phyloP scores from a whole-genome alignment of 2,888 invertebrate species.

The Xanthia togata region DNA sequence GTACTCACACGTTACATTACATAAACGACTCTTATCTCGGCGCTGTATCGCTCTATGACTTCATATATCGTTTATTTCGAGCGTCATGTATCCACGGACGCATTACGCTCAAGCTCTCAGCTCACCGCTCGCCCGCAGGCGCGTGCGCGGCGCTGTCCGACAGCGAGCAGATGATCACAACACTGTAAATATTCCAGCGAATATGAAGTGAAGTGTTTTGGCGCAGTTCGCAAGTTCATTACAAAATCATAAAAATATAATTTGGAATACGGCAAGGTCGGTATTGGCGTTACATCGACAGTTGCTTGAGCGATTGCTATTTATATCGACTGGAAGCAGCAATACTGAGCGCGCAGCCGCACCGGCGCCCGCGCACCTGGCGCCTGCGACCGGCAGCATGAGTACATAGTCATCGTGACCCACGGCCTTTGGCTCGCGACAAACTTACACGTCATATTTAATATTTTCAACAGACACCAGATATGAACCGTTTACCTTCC shows the following conservation, averaged over 20 bases:
- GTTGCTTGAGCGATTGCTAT: conserved; percentile 64
- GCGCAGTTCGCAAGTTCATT: conserved; percentile 62
- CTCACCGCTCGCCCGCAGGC: neutral
- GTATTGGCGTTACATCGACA: conserved; percentile 54
- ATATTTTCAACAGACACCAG: conserved; percentile 15
- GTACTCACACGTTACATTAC: conserved; percentile 60
- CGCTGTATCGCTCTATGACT: conserved; percentile 39
- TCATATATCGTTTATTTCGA: conserved; percentile 52
- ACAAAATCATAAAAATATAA: conserved; percentile 70
- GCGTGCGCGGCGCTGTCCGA: conserved; percentile 2
- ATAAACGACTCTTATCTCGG: conserved; percentile 23
- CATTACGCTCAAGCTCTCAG: conserved; percentile 26
- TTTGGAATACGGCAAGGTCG: conserved; percentile 65
- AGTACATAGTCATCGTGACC: neutral
- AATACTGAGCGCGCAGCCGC: conserved; percentile 1
- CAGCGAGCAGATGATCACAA: conserved; percentile 31
- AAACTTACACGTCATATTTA: neutral
- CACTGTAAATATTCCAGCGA: conserved; percentile 54
- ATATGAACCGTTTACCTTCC: conserved; percentile 7
- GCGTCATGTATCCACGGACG: conserved; percentile 43
- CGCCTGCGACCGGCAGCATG: neutral
- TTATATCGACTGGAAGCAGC: conserved; percentile 55
- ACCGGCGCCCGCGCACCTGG: neutral
- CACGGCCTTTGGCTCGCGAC: neutral
- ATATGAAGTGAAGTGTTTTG: conserved; percentile 53